These are phyloP conservation scores for Patiria pectinifera DNA, from an alignment of 53 echinoderm and acorn worm species.

Conservation along the genomic window DNA sequence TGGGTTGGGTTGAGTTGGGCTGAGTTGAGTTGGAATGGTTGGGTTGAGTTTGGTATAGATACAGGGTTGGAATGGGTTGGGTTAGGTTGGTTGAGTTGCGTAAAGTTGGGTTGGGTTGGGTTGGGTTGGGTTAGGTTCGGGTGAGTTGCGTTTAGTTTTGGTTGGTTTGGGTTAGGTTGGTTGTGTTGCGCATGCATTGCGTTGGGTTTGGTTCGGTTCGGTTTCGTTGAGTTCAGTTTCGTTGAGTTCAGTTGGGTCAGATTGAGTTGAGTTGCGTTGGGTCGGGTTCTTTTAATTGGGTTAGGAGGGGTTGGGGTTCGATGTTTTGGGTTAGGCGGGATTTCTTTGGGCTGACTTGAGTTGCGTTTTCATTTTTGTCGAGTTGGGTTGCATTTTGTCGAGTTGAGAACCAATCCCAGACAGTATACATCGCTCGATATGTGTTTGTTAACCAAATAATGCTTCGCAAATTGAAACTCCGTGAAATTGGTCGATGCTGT, in stretches of 20 bases:
- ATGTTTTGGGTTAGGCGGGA: not conserved
- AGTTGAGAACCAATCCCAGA: too few relatives aligned
- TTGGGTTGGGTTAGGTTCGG: not conserved
- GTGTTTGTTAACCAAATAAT: too few relatives aligned
- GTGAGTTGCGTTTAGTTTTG: not conserved
- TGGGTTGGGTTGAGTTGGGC: not conserved
- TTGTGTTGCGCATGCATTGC: not conserved
- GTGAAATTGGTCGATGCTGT: too few relatives aligned
- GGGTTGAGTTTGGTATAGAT: not conserved
- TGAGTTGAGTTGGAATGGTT: not conserved
- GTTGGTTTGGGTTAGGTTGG: not conserved
- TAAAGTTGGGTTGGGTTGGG: not conserved
- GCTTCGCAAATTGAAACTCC: not conserved
- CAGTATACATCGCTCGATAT: too few relatives aligned
- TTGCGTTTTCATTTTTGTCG: not conserved
- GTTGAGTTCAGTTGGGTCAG: not conserved
- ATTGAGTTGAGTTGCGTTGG: not conserved
- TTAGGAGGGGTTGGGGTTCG: not conserved
- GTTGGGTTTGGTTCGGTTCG: not conserved
- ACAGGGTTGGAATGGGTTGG: not conserved
- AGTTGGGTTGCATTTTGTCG: not conserved
- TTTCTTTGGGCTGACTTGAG: not conserved
- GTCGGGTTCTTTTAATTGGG: not conserved
- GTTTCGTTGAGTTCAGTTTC: not conserved
- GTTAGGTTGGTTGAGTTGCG: not conserved